Conservation (phyloP, 2,888 invertebrate species). For the Trachelus iudaicus region DNA sequence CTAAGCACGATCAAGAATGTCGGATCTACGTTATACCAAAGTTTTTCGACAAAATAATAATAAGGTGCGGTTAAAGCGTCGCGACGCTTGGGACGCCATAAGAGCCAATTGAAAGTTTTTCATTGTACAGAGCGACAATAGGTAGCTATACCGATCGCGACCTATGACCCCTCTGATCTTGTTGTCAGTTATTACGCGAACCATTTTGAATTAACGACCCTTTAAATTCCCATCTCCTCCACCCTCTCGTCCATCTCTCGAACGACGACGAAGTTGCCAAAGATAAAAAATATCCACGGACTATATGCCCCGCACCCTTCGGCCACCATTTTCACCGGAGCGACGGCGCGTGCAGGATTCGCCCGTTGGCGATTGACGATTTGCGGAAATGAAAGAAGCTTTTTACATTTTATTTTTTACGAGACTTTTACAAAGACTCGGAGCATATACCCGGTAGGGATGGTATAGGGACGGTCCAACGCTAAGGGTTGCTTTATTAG, state of each 20-base stretch:
- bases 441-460: slow-evolving; percentile 4
- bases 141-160: not conserved
- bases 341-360: not conserved
- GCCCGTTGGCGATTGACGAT: slow-evolving; percentile 10
- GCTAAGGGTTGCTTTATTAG: not conserved
- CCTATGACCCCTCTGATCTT: not conserved
- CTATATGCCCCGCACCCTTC: not conserved
- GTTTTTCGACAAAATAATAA: not conserved
- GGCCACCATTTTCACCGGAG: not conserved
- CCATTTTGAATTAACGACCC: not conserved
- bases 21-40: not conserved
- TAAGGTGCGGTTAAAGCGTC: not conserved
- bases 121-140: not conserved
- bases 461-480: not conserved
- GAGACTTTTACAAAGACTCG: slow-evolving; percentile 10
- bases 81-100: not conserved
- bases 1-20: not conserved
- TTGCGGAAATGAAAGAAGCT: slow-evolving; percentile 18
- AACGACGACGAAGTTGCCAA: not conserved
- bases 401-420: slow-evolving; percentile 14
- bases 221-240: not conserved
- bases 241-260: not conserved
- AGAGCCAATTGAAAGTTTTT: not conserved
- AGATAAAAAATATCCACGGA: not conserved
- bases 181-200: not conserved